A percentile compares a stretch with the other conserved stretches of the same genome.
Evolutionary conservation across 2,113 vertebrate genomes (phyloP).

Genomic region (Gasterosteus nipponicus): DNA sequence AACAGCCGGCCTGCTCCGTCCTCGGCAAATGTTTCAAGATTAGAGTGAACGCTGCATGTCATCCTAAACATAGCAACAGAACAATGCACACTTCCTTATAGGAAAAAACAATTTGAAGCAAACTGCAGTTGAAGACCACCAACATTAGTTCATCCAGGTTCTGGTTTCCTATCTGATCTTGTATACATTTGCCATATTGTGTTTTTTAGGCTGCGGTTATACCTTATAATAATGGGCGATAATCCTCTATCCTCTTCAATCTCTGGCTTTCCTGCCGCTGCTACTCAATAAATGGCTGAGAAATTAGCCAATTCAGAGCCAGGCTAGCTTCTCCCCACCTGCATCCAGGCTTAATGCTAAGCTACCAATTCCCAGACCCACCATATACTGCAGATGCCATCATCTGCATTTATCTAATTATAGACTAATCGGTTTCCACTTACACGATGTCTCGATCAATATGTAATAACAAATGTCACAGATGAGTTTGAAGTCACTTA

Average conservation of each 20-base stretch:
- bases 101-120: no score
- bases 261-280: not conserved
- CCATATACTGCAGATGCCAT: not conserved
- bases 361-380: not conserved
- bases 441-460: not conserved
- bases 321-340: not conserved
- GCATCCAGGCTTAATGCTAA: not conserved
- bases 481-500: not conserved
- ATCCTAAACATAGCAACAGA: constrained; percentile 1
- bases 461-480: not conserved
- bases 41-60: not conserved
- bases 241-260: not conserved
- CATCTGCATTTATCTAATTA: not conserved
- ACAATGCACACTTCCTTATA: not conserved
- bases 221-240: not conserved
- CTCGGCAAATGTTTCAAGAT: constrained; percentile 18
- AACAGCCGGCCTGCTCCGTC: not conserved
- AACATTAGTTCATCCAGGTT: no score
- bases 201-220: not conserved
- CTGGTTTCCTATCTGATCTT: no score
- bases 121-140: no score
- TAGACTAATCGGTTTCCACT: not conserved
- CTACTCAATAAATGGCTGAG: not conserved
- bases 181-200: no score
- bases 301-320: not conserved